These are phyloP conservation scores for Prionailurus viverrinus DNA, from an alignment of 2,113 vertebrate genomes.

Conservation along the genomic window DNA sequence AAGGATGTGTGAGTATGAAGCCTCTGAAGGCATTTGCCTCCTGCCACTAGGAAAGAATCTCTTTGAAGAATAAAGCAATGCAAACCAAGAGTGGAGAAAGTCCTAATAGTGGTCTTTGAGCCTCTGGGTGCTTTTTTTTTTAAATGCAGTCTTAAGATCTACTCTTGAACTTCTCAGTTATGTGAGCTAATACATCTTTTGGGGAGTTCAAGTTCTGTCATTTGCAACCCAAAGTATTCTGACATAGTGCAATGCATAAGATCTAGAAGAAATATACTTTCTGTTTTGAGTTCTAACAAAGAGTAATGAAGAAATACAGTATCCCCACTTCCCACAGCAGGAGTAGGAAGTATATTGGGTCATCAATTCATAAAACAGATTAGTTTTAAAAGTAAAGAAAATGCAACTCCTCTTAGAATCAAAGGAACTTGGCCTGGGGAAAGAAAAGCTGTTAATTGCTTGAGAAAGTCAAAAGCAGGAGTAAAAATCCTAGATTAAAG, in stretches of 20 bases:
- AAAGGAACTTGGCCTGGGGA: conserved; percentile 24
- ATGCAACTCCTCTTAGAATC: conserved; percentile 5
- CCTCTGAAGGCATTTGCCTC: background rate
- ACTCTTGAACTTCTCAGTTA: background rate
- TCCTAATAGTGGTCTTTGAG: background rate
- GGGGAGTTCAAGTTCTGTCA: background rate
- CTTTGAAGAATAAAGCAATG: background rate
- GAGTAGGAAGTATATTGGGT: background rate
- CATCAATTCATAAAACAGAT: background rate
- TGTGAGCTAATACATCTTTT: background rate
- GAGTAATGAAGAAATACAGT: conserved; percentile 20
- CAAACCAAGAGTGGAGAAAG: background rate
- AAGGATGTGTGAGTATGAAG: background rate
- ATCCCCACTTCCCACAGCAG: background rate
- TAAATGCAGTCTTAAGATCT: background rate
- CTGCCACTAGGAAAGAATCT: background rate
- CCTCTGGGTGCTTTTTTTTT: background rate
- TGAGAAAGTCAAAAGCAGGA: background rate
- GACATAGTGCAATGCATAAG: background rate
- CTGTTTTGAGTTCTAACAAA: conserved; percentile 10
- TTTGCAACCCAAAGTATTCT: background rate
- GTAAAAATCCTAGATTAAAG: background rate
- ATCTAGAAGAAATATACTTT: background rate
- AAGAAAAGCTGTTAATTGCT: background rate
- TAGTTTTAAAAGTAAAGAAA: conserved; percentile 45